Evolutionary conservation across 2,113 vertebrate genomes (phyloP).

Genomic region (Oreocharis arfaki): DNA sequence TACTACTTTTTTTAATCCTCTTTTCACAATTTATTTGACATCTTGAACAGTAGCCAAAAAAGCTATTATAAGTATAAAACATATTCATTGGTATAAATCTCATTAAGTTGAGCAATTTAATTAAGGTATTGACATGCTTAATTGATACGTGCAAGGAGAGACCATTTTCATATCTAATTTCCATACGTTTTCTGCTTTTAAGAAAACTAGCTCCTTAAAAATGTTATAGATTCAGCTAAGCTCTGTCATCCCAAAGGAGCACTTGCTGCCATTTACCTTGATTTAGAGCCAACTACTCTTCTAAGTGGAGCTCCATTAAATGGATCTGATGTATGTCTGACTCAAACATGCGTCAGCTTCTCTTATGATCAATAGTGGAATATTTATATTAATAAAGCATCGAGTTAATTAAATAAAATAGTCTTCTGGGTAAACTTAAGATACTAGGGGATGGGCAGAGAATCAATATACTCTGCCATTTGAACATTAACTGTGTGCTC

Average conservation of each 20-base stretch:
- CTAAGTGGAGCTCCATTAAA: conserved; percentile 75
- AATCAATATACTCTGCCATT: conserved; percentile 75
- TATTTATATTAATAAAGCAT: conserved; percentile 98
- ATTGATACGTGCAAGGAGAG: conserved; percentile 92
- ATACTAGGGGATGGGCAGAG: conserved; percentile 77
- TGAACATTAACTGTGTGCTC: conserved; percentile 78
- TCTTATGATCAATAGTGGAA: conserved; percentile 92
- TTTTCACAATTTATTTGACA: conserved; percentile 92
- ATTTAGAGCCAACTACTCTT: conserved; percentile 82
- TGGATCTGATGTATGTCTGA: conserved; percentile 80
- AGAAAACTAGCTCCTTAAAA: conserved; percentile 73
- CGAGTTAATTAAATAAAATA: conserved; percentile 95
- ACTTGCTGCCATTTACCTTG: conserved; percentile 89
- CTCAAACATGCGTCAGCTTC: conserved; percentile 85
- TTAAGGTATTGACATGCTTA: conserved; percentile 99
- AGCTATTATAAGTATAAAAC: conserved; percentile 99
- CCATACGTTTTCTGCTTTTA: conserved; percentile 83
- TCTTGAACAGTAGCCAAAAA: conserved; percentile 95
- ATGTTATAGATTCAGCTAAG: conserved; percentile 77
- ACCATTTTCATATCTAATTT: conserved; percentile 91
- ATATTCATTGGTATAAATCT: conserved; percentile 97
- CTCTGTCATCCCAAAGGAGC: conserved; percentile 82
- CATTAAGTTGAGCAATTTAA: conserved; percentile 97
- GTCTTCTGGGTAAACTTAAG: conserved; percentile 85
- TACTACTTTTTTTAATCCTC: conserved; percentile 74